Evolutionary conservation across 2,888 invertebrate species (phyloP), one percentile per base, ranked within the genome.

Genomic region (Apeira syringaria): DNA sequence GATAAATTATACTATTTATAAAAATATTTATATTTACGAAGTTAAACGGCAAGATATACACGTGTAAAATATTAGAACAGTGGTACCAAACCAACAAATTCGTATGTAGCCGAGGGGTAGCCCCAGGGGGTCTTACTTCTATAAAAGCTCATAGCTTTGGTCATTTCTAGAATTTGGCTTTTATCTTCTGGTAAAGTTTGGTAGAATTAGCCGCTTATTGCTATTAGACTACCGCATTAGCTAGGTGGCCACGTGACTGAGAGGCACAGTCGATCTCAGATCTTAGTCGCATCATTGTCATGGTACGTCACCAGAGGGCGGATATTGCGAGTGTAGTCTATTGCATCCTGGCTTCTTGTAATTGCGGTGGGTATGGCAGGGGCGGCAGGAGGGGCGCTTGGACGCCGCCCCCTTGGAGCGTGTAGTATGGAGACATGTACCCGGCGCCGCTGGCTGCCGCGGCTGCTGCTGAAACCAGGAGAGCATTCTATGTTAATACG

Each of bases 301-400:
- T 47, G 42, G 38, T 18, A 15, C 7, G 24, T 39, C 10, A 44
- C 36, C 45, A 28, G 35, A 47, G 35, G 31, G 31, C 18, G 33
- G 37, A 41, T 36, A 31, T 18, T 9, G 2, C 27, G 36, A 24
- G 37, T 50, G 43, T 32, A 41, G 51, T 61, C 80, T 93, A 95
- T 82, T 95, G 95, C 85, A 95, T 93, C 71, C 95, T 90, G 30
- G 95, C 94, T 78, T 95, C 95, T 79, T 95, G 95, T 44, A 95
- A 91, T 44, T 93, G 92, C 31, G 92, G 92, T n/a, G 92, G 91
- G 68, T 92, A 92, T 5, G 92, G 81, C 17, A 92, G 91, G 1
- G 92, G 94, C 1, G 94, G 94, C 53, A 94, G 92, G 6, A 94
- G 90, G 10, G 92, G 93, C 0, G 86, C 87, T 43, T 89, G 92